phyloP scores from a whole-genome alignment of 2,113 vertebrate species.

The Martes martes region DNA sequence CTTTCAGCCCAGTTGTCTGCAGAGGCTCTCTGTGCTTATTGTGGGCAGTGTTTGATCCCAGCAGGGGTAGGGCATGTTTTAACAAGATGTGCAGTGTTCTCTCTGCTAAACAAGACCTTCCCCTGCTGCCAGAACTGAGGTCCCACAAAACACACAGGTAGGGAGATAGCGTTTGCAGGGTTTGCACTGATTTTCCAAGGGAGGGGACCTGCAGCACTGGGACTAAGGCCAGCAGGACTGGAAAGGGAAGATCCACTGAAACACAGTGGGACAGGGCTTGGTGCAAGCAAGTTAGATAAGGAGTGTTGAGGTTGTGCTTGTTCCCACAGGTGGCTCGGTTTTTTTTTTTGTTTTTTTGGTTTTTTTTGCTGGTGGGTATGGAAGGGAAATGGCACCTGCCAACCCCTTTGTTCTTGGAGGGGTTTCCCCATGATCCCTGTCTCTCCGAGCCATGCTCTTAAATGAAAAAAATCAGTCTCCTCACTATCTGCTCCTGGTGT shows the following conservation, averaged over 20 bases:
- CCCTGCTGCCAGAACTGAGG: not conserved
- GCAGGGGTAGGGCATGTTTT: not conserved
- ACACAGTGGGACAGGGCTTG: not conserved
- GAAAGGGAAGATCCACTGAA: not conserved
- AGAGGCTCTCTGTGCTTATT: not conserved
- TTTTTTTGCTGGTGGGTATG: not conserved
- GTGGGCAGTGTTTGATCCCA: not conserved
- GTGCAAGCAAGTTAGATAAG: not conserved
- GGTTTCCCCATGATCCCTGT: not conserved
- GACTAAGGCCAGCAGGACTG: not conserved
- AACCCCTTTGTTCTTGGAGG: not conserved
- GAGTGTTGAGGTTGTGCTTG: not conserved
- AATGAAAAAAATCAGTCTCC: not conserved
- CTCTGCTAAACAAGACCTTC: not conserved
- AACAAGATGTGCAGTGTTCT: not conserved
- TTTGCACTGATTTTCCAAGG: not conserved
- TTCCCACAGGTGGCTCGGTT: not conserved
- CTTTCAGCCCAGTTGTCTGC: not conserved
- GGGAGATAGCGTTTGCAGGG: not conserved
- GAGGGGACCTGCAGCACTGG: not conserved
- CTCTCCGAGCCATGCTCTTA: not conserved
- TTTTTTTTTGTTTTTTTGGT: not conserved
- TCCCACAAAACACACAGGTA: not conserved
- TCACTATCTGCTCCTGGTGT: not conserved
- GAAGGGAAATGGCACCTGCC: not conserved